A percentile compares a stretch with the other conserved stretches of the same genome.
Conservation (phyloP, 2,113 vertebrate genomes). For the Nibea albiflora region DNA sequence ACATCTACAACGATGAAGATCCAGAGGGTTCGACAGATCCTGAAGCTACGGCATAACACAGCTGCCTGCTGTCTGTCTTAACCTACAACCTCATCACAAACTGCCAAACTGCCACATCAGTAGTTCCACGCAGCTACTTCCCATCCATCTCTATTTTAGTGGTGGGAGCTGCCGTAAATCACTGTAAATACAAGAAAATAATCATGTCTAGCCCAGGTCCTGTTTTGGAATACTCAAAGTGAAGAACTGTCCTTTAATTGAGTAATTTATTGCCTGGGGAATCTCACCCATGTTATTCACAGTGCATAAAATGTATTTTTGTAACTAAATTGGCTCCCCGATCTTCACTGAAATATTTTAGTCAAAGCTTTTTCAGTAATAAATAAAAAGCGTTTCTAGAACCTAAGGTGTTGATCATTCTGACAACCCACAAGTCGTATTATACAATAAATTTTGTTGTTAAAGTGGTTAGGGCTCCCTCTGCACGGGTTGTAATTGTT, state of each 20-base stretch:
- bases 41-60: conserved; percentile 85
- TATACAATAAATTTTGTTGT: neutral
- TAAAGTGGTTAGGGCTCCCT: neutral
- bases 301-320: conserved; percentile 48
- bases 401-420: neutral
- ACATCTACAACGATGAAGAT: conserved; percentile 97
- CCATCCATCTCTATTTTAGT: conserved; percentile 3
- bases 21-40: conserved; percentile 86
- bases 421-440: neutral
- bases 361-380: conserved; percentile 3
- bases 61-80: conserved; percentile 6
- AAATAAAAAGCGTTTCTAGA: conserved; percentile 7
- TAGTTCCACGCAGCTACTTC: conserved; percentile 34
- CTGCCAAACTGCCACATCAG: conserved; percentile 42
- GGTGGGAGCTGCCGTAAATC: conserved; percentile 25
- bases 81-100: conserved; percentile 41
- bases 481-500: neutral
- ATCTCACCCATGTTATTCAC: conserved; percentile 23
- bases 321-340: conserved; percentile 45
- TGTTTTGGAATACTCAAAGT: conserved; percentile 36
- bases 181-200: conserved; percentile 47
- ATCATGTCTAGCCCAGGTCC: neutral
- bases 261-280: conserved; percentile 32
- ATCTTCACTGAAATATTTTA: conserved; percentile 22
- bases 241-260: conserved; percentile 11